phyloP scores from a whole-genome alignment of 2,113 vertebrate species.

The Silurus glanis region DNA sequence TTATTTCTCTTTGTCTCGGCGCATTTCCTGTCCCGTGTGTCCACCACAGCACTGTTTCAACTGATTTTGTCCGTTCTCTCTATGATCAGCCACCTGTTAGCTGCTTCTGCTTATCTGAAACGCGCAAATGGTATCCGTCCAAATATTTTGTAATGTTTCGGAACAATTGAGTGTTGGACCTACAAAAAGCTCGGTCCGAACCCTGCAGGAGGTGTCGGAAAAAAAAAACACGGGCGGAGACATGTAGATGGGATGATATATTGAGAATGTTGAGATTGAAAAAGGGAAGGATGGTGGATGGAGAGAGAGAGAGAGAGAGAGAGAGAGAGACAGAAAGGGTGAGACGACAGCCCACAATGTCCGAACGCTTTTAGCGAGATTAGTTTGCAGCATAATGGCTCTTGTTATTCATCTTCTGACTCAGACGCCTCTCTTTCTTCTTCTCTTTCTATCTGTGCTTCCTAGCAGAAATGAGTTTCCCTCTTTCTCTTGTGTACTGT shows the following conservation, averaged over 20 bases:
- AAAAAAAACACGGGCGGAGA: not conserved
- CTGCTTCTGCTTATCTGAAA: constrained; percentile 47
- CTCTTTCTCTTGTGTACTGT: constrained; percentile 25
- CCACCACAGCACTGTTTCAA: not conserved
- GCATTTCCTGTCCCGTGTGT: constrained; percentile 5
- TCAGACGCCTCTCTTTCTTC: constrained; percentile 61
- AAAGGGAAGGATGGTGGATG: not conserved
- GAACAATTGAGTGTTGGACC: not conserved
- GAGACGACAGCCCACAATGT: constrained; percentile 63
- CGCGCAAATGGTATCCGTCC: not conserved
- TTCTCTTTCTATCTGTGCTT: constrained; percentile 38
- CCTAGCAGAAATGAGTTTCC: constrained; percentile 42
- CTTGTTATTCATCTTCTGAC: constrained; percentile 70
- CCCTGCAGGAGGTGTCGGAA: constrained; percentile 20
- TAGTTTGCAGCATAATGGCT: constrained; percentile 73
- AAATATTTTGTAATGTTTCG: constrained; percentile 31
- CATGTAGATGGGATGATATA: not conserved
- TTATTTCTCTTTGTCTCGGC: constrained; percentile 15
- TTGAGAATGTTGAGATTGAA: not conserved
- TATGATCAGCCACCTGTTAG: not conserved
- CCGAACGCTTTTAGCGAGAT: constrained; percentile 78
- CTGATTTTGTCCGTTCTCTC: constrained; percentile 4
- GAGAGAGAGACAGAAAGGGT: constrained; percentile 30
- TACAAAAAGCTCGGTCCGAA: not conserved
- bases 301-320: constrained; percentile 24